A percentile compares a stretch with the other conserved stretches of the same genome.
Conservation (phyloP, 2,888 invertebrate genomes). For the Prosapia bicincta region DNA sequence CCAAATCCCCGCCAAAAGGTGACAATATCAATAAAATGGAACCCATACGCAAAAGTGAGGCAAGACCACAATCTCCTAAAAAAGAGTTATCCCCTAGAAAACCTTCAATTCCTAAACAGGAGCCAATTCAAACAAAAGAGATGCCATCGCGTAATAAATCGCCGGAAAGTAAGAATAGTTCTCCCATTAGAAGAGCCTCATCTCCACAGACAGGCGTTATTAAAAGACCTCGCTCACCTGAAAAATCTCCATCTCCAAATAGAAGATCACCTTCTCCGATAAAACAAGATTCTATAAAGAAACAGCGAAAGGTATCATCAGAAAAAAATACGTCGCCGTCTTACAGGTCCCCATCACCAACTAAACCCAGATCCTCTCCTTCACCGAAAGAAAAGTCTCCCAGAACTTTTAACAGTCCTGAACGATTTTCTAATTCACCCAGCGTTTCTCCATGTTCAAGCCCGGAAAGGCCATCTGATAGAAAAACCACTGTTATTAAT, state of each 20-base stretch:
- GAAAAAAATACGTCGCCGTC: constrained; percentile 1
- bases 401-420: constrained; percentile 23
- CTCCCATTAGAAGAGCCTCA: not conserved
- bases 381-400: not conserved
- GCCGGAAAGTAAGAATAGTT: not conserved
- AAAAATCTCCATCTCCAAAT: constrained; percentile 21
- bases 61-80: constrained; percentile 19
- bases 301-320: not conserved
- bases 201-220: not conserved
- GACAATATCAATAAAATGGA: constrained; percentile 4
- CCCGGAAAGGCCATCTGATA: constrained; percentile 36
- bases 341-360: not conserved
- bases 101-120: constrained; percentile 1
- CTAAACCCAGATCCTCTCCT: not conserved
- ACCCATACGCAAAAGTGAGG: not conserved
- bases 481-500: constrained; percentile 50
- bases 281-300: not conserved
- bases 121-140: not conserved
- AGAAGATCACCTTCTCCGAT: constrained; percentile 10
- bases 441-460: constrained; percentile 39
- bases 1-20: constrained; percentile 9
- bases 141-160: not conserved
- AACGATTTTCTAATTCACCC: constrained; percentile 37
- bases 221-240: not conserved
- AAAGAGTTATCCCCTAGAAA: constrained; percentile 17